Conservation (phyloP, 2,888 invertebrate species). For the Ametastegia equiseti region DNA sequence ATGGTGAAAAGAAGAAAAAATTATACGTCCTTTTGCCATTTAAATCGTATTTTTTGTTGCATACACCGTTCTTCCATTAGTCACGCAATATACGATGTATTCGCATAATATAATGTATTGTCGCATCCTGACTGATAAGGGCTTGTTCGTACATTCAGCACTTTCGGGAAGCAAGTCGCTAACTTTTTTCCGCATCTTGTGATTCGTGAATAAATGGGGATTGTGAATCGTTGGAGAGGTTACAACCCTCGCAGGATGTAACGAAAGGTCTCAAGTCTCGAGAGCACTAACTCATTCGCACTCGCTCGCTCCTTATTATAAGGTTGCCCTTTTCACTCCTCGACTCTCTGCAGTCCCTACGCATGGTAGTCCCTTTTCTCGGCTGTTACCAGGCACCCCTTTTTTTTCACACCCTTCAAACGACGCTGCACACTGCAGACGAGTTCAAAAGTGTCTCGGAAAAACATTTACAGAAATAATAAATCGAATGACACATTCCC, state of each 20-base stretch:
- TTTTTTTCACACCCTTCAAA: slow-evolving; percentile 27
- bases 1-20: too few species aligned
- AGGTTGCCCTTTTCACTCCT: slow-evolving; percentile 39
- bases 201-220: neutral
- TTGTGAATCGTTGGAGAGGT: neutral
- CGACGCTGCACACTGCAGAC: neutral
- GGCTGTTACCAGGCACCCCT: slow-evolving; percentile 11
- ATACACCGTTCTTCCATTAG: too few species aligned
- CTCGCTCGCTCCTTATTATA: neutral
- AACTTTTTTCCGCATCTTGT: neutral
- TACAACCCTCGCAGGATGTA: slow-evolving; percentile 3
- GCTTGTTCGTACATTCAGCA: too few species aligned
- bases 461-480: too few species aligned
- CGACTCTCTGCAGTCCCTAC: neutral
- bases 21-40: too few species aligned
- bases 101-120: too few species aligned
- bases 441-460: too few species aligned
- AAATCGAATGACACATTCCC: too few species aligned
- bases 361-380: neutral
- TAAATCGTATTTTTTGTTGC: too few species aligned
- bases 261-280: neutral
- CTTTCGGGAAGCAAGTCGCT: too few species aligned
- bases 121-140: too few species aligned
- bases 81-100: too few species aligned
- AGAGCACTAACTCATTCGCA: slow-evolving; percentile 30